These are phyloP conservation scores for Acholoe squamosa DNA, from an alignment of 2,888 invertebrate genomes.

Conservation along the genomic window DNA sequence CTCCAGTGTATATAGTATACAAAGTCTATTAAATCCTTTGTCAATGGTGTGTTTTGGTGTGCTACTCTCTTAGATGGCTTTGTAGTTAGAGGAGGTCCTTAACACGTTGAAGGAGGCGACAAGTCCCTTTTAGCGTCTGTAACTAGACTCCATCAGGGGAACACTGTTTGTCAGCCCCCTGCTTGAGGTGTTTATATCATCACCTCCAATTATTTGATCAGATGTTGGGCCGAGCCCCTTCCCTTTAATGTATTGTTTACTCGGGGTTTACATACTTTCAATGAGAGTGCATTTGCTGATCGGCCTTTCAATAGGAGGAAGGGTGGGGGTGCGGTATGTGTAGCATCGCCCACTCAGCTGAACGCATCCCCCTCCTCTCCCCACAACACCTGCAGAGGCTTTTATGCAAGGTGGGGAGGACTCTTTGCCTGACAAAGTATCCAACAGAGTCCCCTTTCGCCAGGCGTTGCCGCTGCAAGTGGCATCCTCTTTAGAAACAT, in stretches of 20 bases:
- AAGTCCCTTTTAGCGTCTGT: constrained; percentile 1
- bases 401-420: not conserved
- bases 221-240: not conserved
- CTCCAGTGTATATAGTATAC: too few species aligned
- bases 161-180: not conserved
- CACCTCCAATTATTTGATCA: constrained; percentile 57
- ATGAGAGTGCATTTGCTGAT: constrained; percentile 53
- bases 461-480: not conserved
- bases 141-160: not conserved
- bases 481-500: not conserved
- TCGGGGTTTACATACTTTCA: constrained; percentile 37
- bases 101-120: not conserved
- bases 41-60: too few species aligned
- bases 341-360: not conserved
- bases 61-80: too few species aligned
- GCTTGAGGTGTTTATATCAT: constrained; percentile 48
- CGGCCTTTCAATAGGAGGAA: constrained; percentile 42
- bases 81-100: too few species aligned
- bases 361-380: not conserved
- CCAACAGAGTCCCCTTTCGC: constrained; percentile 16
- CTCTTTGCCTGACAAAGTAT: not conserved
- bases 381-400: not conserved
- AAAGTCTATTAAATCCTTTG: too few species aligned
- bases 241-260: constrained; percentile 61
- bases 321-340: not conserved